Percentiles rank a stretch among this genome's conserved stretches.
Conservation (phyloP, 2,113 vertebrate species). For the Noctilio leporinus region DNA sequence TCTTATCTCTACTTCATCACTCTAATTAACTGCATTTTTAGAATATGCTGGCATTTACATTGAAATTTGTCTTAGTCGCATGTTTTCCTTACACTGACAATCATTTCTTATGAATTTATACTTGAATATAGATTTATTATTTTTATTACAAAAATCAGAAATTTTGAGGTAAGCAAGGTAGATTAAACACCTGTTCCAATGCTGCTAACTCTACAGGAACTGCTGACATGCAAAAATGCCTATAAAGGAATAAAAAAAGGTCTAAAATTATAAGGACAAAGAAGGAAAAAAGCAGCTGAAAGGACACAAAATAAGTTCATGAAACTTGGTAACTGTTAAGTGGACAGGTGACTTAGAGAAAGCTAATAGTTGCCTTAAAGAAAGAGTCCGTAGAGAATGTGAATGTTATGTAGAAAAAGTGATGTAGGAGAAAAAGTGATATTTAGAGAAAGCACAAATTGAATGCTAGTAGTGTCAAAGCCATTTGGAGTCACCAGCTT, state of each 20-base stretch:
- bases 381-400: neutral
- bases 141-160: neutral
- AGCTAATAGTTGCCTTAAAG: neutral
- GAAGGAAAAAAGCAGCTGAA: neutral
- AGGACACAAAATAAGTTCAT: neutral
- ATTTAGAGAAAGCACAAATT: neutral
- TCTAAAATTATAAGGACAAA: neutral
- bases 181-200: neutral
- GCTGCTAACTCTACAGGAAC: neutral
- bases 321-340: neutral
- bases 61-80: neutral
- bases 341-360: no score
- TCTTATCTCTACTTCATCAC: neutral
- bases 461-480: no score
- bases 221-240: neutral
- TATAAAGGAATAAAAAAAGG: neutral
- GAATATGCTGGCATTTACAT: neutral
- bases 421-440: fast-evolving
- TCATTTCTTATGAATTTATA: neutral
- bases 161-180: neutral
- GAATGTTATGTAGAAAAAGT: neutral
- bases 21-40: neutral
- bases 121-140: neutral
- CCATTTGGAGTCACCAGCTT: fast-evolving
- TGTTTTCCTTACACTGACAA: neutral